Conservation (phyloP, 30 jellyfish, hydroid and myxozoan species). For the Sanderia malayensis region DNA sequence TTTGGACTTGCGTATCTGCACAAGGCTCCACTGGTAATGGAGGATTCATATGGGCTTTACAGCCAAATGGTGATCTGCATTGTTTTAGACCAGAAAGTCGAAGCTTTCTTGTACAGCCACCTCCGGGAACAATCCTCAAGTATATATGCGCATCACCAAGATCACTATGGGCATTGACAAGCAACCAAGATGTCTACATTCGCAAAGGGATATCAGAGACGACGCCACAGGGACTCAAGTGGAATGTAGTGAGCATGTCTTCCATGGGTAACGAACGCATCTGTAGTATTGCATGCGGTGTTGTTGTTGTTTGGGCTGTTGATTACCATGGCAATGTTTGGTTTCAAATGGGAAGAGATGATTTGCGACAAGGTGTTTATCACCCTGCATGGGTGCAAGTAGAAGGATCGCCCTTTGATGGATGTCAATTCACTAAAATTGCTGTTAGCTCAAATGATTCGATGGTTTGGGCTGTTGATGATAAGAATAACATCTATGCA, state of each 20-base stretch:
- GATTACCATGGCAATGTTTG: slow-evolving; percentile 97
- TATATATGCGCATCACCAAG: slow-evolving; percentile 87
- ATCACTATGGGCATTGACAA: slow-evolving; percentile 95
- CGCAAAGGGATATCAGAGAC: slow-evolving; percentile 85
- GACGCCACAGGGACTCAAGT: slow-evolving; percentile 95
- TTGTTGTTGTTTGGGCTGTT: slow-evolving; percentile 96
- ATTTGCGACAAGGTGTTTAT: slow-evolving; percentile 46
- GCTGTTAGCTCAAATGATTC: slow-evolving; percentile 92
- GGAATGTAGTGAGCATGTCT: slow-evolving; percentile 89
- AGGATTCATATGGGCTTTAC: slow-evolving; percentile 95
- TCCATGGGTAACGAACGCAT: slow-evolving; percentile 86
- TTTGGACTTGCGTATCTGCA: slow-evolving; percentile 95
- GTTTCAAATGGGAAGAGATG: slow-evolving; percentile 98
- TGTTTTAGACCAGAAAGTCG: slow-evolving; percentile 86
- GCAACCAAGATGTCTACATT: slow-evolving; percentile 82
- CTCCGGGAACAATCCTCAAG: slow-evolving; percentile 78
- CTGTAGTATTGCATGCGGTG: slow-evolving; percentile 79
- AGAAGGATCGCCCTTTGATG: slow-evolving; percentile 98
- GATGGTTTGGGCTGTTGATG: slow-evolving; percentile 97
- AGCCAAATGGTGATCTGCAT: slow-evolving; percentile 86
- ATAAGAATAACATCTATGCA: slow-evolving; percentile 86
- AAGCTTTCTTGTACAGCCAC: slow-evolving; percentile 90
- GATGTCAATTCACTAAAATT: slow-evolving; percentile 85
- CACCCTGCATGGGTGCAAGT: slow-evolving; percentile 98
- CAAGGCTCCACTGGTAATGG: slow-evolving; percentile 90